Evolutionary conservation across 2,888 invertebrate species (phyloP), one percentile per base, ranked within the genome.

Genomic region (Eristalis intricaria): DNA sequence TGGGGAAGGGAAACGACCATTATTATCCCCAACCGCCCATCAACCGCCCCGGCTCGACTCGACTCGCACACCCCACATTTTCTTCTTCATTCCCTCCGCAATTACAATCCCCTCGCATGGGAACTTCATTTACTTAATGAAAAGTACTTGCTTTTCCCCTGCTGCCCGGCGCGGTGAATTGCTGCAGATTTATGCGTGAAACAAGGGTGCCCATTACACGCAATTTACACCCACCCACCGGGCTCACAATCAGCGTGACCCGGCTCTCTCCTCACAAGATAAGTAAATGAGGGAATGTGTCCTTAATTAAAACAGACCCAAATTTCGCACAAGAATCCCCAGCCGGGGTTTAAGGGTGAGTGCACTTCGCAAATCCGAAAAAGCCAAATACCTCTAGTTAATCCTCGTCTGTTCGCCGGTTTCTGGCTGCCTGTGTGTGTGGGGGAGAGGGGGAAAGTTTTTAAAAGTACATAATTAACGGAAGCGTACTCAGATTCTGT

Each of bases 381-480:
- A 56, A 70, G 15, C 15, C 29, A 7, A 32, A 76, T 7, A 8
- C 50, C 50, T 19, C 19, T 7, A 50, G 19, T 50, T 50, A 50
- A 50, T 50, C 50, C 19, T 32, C 32, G 4, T 1, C 50, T 50
- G 15, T 10, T 60, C 26, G 82, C 69, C 70, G 43, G 58, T 63
- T 69, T 35, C 15, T 50, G 19, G 7, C 19, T 50, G 7, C 7
- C 2, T n/a, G 19, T 77, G 68, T 68, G 83, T 63, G 38, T 13
- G 38, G 10, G 38, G 13, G 38, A 4, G 11, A 1, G 35, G 35
- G 35, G 35, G 40, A 63, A 83, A 69, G 19, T 19, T 50, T 19
- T 86, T 74, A 75, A 87, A 87, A 76, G 84, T 76, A 87, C 80
- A 73, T 87, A 87, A 87, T 87, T 87, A 87, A 84, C 71, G 79